phyloP scores from a whole-genome alignment of 2,888 invertebrate genomes.

The Nymphalis urticae region DNA sequence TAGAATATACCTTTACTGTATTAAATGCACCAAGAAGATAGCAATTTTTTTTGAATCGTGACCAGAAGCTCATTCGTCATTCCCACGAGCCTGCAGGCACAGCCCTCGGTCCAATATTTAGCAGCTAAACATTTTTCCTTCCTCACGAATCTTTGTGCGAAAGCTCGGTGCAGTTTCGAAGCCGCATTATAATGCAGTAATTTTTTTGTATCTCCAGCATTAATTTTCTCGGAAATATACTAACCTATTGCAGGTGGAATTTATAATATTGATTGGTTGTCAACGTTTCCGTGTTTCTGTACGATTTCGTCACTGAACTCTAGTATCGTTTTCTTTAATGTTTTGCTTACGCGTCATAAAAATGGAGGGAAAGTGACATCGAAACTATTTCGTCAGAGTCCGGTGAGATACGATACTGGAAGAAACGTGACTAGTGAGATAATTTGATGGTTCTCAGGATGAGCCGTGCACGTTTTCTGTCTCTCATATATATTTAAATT shows the following conservation, averaged over 20 bases:
- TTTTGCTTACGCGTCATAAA: background rate
- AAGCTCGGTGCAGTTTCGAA: conserved; percentile 18
- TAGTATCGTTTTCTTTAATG: background rate
- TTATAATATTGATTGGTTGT: background rate
- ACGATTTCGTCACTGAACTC: background rate
- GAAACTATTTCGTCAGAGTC: background rate
- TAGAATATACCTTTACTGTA: background rate
- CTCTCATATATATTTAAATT: conserved; percentile 44
- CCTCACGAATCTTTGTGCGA: conserved; percentile 32
- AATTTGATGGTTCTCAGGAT: conserved; percentile 48
- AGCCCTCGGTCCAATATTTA: background rate
- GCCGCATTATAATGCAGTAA: background rate
- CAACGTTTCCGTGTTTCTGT: background rate
- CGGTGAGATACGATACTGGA: background rate
- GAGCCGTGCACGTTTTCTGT: conserved; percentile 49
- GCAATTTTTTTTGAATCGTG: conserved; percentile 12
- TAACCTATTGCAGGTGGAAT: background rate
- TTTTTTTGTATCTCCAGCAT: background rate
- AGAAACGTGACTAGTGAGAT: conserved; percentile 44
- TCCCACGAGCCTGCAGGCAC: background rate
- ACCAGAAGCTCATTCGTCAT: conserved; percentile 1
- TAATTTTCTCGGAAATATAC: background rate
- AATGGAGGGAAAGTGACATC: background rate
- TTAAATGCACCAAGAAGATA: background rate
- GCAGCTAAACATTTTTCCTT: background rate